phyloP scores from a whole-genome alignment of 2,888 invertebrate genomes.

The Thumatha senex region DNA sequence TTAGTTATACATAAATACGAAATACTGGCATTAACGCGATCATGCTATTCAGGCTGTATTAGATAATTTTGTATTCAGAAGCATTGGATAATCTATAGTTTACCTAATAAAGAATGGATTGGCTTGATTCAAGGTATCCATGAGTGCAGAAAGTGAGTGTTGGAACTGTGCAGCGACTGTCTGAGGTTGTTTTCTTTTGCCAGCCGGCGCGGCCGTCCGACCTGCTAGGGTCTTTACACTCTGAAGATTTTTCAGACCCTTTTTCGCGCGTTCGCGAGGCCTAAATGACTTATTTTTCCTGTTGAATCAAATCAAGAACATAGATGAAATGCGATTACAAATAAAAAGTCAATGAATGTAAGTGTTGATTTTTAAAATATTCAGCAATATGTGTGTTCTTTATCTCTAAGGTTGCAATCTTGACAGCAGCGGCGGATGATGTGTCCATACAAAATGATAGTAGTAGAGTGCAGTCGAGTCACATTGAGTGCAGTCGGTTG shows the following conservation, averaged over 20 bases:
- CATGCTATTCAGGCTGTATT: too few species aligned
- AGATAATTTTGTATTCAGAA: too few species aligned
- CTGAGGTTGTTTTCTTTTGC: slow-evolving; percentile 92
- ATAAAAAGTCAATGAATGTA: neutral
- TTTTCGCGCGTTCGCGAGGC: slow-evolving; percentile 92
- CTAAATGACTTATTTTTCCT: slow-evolving; percentile 97
- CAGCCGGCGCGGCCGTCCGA: slow-evolving; percentile 85
- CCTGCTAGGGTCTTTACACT: slow-evolving; percentile 96
- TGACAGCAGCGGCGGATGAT: neutral
- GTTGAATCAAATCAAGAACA: slow-evolving; percentile 37
- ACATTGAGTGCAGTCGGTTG: too few species aligned
- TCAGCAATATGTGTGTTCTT: neutral
- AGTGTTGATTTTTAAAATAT: too few species aligned
- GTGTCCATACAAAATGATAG: neutral
- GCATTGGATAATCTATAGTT: neutral
- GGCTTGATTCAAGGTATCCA: slow-evolving; percentile 95
- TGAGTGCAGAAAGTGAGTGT: slow-evolving; percentile 94
- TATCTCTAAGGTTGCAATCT: slow-evolving; percentile 10
- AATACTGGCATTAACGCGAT: too few species aligned
- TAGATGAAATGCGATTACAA: slow-evolving; percentile 6
- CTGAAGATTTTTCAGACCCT: slow-evolving; percentile 94
- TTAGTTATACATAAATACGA: too few species aligned
- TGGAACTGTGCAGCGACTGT: slow-evolving; percentile 98
- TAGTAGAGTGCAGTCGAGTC: too few species aligned
- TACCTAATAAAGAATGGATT: slow-evolving; percentile 84